Evolutionary conservation across 2,888 invertebrate species (phyloP).

Genomic region (Ceraclea dissimilis): DNA sequence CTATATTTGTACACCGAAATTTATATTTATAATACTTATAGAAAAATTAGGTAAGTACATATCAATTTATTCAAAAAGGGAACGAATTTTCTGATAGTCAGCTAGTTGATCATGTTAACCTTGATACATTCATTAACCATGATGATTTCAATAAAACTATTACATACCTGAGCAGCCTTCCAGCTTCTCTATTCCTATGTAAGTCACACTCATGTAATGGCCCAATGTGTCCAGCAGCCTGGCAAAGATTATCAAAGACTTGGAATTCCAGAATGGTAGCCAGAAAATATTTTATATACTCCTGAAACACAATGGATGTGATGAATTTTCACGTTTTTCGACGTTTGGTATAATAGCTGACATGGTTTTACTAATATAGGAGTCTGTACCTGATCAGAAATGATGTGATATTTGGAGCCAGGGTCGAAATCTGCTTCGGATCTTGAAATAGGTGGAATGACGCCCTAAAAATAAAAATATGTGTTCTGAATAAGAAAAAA

Average conservation of each 20-base stretch:
- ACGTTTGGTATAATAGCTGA: too few species aligned
- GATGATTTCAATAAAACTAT: too few species aligned
- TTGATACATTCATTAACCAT: not conserved
- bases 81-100: not conserved
- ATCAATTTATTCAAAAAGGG: not conserved
- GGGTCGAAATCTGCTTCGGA: conserved; percentile 74
- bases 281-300: conserved; percentile 71
- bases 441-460: conserved; percentile 62
- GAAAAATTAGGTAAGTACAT: too few species aligned
- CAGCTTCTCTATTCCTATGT: conserved; percentile 72
- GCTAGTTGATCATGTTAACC: not conserved
- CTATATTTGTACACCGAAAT: not conserved
- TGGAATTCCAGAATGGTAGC: conserved; percentile 79
- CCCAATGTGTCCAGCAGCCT: conserved; percentile 61
- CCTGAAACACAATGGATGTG: conserved; percentile 30
- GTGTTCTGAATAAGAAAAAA: too few species aligned
- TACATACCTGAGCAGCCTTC: conserved; percentile 60
- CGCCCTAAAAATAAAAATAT: conserved; percentile 46
- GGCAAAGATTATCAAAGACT: conserved; percentile 70
- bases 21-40: too few species aligned
- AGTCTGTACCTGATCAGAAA: conserved; percentile 54
- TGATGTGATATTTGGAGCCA: conserved; percentile 74
- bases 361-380: too few species aligned
- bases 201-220: conserved; percentile 77
- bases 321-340: too few species aligned